Evolutionary conservation across 92 coral and sea anemone species (phyloP), one percentile per base, ranked within the genome.

Genomic region (Phenganax subtilis): DNA sequence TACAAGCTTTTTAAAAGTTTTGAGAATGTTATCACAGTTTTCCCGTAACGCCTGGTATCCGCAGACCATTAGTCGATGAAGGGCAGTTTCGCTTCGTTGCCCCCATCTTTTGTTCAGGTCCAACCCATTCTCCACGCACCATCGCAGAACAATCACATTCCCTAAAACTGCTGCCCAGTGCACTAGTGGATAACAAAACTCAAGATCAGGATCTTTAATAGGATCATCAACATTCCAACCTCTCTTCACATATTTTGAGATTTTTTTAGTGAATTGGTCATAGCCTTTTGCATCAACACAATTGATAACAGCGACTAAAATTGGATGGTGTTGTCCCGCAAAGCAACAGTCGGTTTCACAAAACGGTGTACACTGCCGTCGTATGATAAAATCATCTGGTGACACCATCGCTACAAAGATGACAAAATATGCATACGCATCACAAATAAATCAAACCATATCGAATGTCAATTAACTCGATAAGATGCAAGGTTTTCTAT

Each of bases 81-180:
- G 59, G 9, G 77, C 77, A 16, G 77, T 72, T 28, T 72, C 77
- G 20, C 77, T 72, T 9, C 59, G 57, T 12, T 72, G 56, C 6
- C 77, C 77, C 56, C 77, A 72, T 10, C 57, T 9, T 51, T 54
- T 51, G 29, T 51, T 12, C 2, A 72, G 77, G 77, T 72, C 10
- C 58, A 72, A 51, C 28, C 3, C 30, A 31, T 72, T 51, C 25
- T 72, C 31, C 10, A 72, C 37, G 17, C 77, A 72, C 77, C 77
- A 72, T 1, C 20, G 10, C 17, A 72, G 44, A 10, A 72, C 77
- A 14, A 51, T 17, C 6, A 54, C 37, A n/a, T 72, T 72, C 29
- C 77, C 77, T 31, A 72, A 56, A 14, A 72, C 77, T 2, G 77
- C 17, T 3, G 77, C 77, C 77, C 77, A 72, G 59, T 72, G 77